Evolutionary conservation across 2,797 vertebrate species (phyloP), one percentile per base, ranked within the genome.

Genomic region (Gymnothorax reevesii): DNA sequence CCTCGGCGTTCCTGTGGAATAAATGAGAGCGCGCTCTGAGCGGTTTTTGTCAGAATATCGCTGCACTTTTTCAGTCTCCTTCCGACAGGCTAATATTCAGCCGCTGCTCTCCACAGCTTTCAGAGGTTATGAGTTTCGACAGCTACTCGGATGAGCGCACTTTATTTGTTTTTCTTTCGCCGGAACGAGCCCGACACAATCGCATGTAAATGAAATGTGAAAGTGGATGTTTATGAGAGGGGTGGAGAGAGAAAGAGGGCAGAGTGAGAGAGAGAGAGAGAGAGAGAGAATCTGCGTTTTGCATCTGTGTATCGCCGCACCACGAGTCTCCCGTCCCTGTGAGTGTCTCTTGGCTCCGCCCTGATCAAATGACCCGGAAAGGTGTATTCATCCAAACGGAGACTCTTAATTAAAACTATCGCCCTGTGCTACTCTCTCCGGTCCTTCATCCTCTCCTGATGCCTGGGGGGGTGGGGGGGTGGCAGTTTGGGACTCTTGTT

Each of bases 381-480:
- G 73, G 88, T 89, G 82, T 92, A 91, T 93, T 93, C 92, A 92
- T 88, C 88, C 91, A 90, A 92, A 92, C 87, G 86, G 86, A 88
- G 27, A 77, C 87, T 84, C 85, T 93, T 94, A 94, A 94, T 95
- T 93, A 94, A 94, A 94, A 92, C 84, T 89, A 91, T 91, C 87
- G 87, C 83, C 62, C 54, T n/a, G 86, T 20, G 80, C 22, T 7
- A 64, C 49, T 49, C 77, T 71, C 80, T 66, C 80, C 88, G 88
- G 85, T 88, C 90, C 91, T 90, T 89, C 88, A 66, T 88, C 87
- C 90, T 89, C 91, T 54, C n/a, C 90, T 91, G 91, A 92, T 93
- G 94, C 89, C 91, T 3, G 1, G 27, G 69, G n/a, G 2, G 69
- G 69, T 9, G 69, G 64, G 3, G 20, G 90, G 91, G 90, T 88